A percentile compares a stretch with the other conserved stretches of the same genome.
Conservation (phyloP, 2,797 vertebrate genomes). For the Sebastes nivosus region DNA sequence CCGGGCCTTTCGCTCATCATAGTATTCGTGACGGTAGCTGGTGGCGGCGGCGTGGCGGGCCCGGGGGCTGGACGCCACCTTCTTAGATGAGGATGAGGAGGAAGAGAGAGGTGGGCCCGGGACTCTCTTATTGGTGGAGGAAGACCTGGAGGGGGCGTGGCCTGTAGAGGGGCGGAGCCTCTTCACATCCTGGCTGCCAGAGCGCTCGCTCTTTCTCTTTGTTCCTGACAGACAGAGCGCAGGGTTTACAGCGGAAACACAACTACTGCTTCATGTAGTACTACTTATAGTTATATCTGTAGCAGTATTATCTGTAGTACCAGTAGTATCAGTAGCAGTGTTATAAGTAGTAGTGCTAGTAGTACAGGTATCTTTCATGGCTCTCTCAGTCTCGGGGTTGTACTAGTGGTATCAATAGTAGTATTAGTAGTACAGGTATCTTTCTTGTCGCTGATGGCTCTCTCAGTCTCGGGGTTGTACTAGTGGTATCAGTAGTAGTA, state of each 20-base stretch:
- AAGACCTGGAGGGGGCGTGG: constrained; percentile 84
- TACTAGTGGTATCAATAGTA: not conserved
- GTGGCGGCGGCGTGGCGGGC: constrained; percentile 71
- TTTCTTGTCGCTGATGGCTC: too few species aligned
- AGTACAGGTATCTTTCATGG: not conserved
- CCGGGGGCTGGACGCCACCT: constrained; percentile 77
- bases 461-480: not conserved
- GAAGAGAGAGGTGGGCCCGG: constrained; percentile 46
- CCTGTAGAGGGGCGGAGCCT: constrained; percentile 86
- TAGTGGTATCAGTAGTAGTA: not conserved
- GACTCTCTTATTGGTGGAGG: constrained; percentile 83
- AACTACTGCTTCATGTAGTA: not conserved
- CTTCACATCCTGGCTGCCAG: constrained; percentile 88
- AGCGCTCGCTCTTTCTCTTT: constrained; percentile 93
- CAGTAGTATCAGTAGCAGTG: not conserved
- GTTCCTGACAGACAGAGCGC: constrained; percentile 79
- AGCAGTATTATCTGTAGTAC: not conserved
- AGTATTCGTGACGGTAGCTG: constrained; percentile 91
- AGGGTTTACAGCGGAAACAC: not conserved
- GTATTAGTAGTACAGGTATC: not conserved
- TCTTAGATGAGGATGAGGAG: constrained; percentile 86
- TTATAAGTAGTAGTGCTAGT: not conserved
- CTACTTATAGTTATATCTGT: too few species aligned
- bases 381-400: not conserved
- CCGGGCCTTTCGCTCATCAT: constrained; percentile 88